Conservation (phyloP, 2,113 vertebrate species). For the Dasyprocta punctata region DNA sequence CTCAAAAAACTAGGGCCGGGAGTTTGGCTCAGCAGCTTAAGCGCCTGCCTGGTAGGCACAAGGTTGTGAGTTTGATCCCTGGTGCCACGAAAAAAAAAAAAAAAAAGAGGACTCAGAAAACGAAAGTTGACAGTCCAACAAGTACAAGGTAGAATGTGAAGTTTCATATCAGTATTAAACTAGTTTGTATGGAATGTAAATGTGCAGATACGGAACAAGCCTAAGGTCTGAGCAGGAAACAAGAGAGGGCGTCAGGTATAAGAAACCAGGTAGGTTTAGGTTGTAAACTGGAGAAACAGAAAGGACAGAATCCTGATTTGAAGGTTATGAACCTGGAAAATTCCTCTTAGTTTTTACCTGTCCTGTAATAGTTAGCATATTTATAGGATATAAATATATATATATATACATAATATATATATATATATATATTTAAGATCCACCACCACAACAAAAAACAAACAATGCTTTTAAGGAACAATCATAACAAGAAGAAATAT, state of each 20-base stretch:
- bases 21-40: no score
- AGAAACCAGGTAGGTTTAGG: neutral
- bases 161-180: neutral
- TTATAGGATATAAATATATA: neutral
- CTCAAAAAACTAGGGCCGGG: no score
- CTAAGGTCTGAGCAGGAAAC: neutral
- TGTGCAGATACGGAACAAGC: neutral
- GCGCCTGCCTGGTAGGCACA: no score
- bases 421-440: neutral
- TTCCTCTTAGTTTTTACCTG: neutral
- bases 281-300: slow-evolving; percentile 16
- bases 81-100: no score
- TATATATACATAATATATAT: neutral
- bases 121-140: neutral
- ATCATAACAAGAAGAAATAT: neutral
- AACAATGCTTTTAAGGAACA: neutral
- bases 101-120: no score
- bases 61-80: no score
- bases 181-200: neutral
- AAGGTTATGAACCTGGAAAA: neutral
- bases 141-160: neutral
- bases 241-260: neutral
- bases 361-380: neutral
- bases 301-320: slow-evolving; percentile 28
- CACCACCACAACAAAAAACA: neutral